phyloP scores from a whole-genome alignment of 2,113 vertebrate species.

The Podocnemis expansa region DNA sequence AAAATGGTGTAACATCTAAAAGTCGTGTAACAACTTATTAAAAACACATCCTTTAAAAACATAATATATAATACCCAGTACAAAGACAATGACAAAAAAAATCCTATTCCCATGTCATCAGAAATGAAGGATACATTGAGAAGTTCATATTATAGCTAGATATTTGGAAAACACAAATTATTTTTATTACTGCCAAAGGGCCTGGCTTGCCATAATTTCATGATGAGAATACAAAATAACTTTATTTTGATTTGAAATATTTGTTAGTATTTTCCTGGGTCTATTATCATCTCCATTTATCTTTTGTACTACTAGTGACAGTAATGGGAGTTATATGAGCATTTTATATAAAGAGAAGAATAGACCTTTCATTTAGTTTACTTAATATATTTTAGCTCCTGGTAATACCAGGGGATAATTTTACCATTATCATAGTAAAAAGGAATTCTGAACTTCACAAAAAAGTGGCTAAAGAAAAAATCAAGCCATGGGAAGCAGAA shows the following conservation, averaged over 20 bases:
- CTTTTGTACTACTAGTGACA: not conserved
- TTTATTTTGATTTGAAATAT: not conserved
- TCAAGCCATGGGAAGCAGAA: not conserved
- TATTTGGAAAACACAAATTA: not conserved
- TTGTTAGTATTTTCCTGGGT: not conserved
- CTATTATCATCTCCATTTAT: not conserved
- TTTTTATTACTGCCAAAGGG: not conserved
- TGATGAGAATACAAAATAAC: not conserved
- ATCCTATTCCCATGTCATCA: not conserved
- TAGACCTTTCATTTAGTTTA: not conserved
- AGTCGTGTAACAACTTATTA: not conserved
- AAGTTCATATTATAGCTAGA: not conserved
- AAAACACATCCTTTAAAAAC: not conserved
- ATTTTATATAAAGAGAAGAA: not conserved
- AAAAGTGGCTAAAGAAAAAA: accelerated
- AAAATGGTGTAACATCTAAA: not conserved
- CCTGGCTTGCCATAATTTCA: not conserved
- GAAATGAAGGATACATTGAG: not conserved
- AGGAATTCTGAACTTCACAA: not conserved
- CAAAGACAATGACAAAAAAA: not conserved
- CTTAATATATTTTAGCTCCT: not conserved
- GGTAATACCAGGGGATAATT: not conserved
- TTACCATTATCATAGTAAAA: not conserved
- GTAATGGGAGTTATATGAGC: not conserved
- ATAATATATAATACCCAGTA: not conserved